Percentiles rank a stretch among this genome's conserved stretches.
These are phyloP conservation scores for Entomobrya proxima DNA, from an alignment of 2,888 invertebrate species.

Conservation along the genomic window DNA sequence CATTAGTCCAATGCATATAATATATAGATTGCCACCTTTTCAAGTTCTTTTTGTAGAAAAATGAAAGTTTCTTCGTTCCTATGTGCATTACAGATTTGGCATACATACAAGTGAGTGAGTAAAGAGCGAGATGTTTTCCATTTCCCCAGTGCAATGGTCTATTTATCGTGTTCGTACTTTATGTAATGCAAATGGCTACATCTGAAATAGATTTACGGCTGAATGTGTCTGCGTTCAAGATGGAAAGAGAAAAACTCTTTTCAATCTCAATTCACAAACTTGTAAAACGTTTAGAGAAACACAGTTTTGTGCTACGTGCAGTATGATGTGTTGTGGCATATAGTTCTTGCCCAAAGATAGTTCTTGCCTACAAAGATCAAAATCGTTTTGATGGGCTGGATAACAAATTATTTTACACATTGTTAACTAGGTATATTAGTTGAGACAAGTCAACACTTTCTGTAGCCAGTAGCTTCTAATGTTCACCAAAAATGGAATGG, in stretches of 20 bases:
- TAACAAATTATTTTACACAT: too few species aligned
- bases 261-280: conserved; percentile 33
- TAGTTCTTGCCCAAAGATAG: too few species aligned
- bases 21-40: conserved; percentile 15
- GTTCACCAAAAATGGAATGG: too few species aligned
- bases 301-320: too few species aligned
- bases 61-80: background rate
- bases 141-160: conserved; percentile 9
- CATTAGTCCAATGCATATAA: background rate
- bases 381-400: too few species aligned
- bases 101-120: background rate
- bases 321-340: too few species aligned
- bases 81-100: background rate
- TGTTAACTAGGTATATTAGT: too few species aligned
- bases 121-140: background rate
- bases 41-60: background rate
- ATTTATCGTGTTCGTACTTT: conserved; percentile 22
- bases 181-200: conserved; percentile 10
- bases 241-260: background rate
- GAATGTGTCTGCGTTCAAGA: background rate
- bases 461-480: too few species aligned
- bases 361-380: too few species aligned
- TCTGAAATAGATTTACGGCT: background rate
- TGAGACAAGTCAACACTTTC: too few species aligned
- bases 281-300: conserved; percentile 45